A percentile compares a stretch with the other conserved stretches of the same genome.
These are phyloP conservation scores for Centruroides sculpturatus DNA, from an alignment of 1,140 invertebrate species.

Conservation along the genomic window DNA sequence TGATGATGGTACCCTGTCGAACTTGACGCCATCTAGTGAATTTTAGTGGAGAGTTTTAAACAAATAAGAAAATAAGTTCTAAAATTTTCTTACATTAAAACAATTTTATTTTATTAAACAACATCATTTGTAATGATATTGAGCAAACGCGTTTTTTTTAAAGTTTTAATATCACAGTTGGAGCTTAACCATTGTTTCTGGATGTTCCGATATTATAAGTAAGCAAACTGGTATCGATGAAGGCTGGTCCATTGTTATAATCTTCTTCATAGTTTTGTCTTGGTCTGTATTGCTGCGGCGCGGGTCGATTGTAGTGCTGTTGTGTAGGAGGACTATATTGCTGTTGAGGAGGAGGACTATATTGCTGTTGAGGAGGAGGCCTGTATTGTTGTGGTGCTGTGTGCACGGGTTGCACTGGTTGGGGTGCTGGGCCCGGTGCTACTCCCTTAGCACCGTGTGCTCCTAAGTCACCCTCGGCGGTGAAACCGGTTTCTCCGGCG, in stretches of 20 bases:
- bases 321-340: not conserved
- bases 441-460: conserved; percentile 10
- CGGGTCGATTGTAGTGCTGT: not conserved
- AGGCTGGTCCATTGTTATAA: conserved; percentile 11
- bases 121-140: too few relatives aligned
- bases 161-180: too few relatives aligned
- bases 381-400: not conserved
- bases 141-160: too few relatives aligned
- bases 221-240: conserved; percentile 10
- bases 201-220: conserved; percentile 14
- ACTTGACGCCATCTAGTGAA: too few relatives aligned
- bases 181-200: conserved; percentile 2
- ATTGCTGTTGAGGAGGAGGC: conserved; percentile 7
- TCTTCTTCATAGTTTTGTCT: conserved; percentile 7
- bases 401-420: conserved; percentile 1
- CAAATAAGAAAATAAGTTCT: too few relatives aligned
- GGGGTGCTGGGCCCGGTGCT: conserved; percentile 6
- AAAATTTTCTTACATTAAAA: too few relatives aligned
- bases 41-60: too few relatives aligned
- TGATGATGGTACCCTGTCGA: too few relatives aligned
- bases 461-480: conserved; percentile 31
- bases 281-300: not conserved
- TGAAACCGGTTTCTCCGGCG: conserved; percentile 48
- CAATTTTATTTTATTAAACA: too few relatives aligned
- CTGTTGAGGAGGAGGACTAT: conserved; percentile 2